phyloP scores from a whole-genome alignment of 2,797 vertebrate species.

The Monodelphis domestica region DNA sequence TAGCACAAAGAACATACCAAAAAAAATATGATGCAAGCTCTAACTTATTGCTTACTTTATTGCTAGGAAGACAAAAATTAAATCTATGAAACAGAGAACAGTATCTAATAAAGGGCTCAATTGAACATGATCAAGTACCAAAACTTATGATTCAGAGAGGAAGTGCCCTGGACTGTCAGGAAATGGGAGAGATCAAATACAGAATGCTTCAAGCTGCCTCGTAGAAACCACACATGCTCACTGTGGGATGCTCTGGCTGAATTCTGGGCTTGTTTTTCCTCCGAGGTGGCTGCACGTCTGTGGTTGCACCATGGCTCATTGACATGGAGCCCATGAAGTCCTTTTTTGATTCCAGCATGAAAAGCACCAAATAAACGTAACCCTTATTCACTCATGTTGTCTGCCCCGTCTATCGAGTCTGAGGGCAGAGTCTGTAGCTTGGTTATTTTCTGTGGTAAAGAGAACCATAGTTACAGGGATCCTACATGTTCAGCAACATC shows the following conservation, averaged over 20 bases:
- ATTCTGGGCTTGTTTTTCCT: constrained; percentile 40
- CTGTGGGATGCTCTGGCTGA: constrained; percentile 50
- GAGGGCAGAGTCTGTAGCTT: background rate
- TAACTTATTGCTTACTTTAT: background rate
- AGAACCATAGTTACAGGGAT: constrained; percentile 20
- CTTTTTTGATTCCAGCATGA: constrained; percentile 63
- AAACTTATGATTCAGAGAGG: background rate
- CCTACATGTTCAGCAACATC: constrained; percentile 49
- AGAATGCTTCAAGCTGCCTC: background rate
- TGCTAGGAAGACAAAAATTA: background rate
- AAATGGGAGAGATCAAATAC: background rate
- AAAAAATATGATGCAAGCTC: background rate
- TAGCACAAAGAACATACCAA: no score
- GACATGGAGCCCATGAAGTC: constrained; percentile 23
- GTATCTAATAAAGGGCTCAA: background rate
- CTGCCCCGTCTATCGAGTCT: constrained; percentile 39
- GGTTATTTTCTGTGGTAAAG: constrained; percentile 39
- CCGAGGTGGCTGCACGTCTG: constrained; percentile 38
- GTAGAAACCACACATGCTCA: background rate
- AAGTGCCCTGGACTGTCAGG: background rate
- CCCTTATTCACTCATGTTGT: constrained; percentile 10
- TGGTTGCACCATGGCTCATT: constrained; percentile 62
- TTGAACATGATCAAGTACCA: background rate
- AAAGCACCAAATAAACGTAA: constrained; percentile 34
- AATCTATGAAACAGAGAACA: background rate